Base-by-base conservation (phyloP, 1,140 invertebrate species). In the Drosophila kikkawai region DNA sequence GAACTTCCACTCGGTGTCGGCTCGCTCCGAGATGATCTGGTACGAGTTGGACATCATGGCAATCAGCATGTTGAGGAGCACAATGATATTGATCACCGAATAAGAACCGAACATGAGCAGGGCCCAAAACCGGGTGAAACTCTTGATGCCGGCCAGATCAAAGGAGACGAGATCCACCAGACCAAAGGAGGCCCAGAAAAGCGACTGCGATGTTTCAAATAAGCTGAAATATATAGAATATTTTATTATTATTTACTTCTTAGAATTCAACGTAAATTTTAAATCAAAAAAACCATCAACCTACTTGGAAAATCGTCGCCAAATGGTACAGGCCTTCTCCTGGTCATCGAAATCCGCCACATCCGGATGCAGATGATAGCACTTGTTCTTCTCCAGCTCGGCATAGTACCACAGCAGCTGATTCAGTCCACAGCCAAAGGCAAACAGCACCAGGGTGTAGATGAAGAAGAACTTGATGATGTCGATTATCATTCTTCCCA, bases 1-100 rank as follows among this genome's bases (percentile, higher is more conserved):
- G 84, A 98, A 98, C 93, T 98, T 98, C 97, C 97, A 98, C 93
- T 98, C 97, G 1, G 95, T 95, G 82, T 98, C 97, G 11, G 97
- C 95, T 79, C 97, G 94, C 95, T 97, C 96, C 74, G 96, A 97
- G 80, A 98, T 99, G 37, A 97, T 96, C 93, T 98, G 96, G 93
- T 98, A 98, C 1, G 97, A 98, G 93, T 98, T 98, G 39, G 97
- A 98, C 97, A 99, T 98, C 98, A 98, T 99, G 82, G 98, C 98
- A 92, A 99, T 98, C 7, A 99, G 95, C 95, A 98, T 97, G 93
- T 99, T 99, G 37, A 98, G 95, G 3, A 99, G 93, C 1, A 99
- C 98, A 80, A 98, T 97, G 57, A 98, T 96, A 79, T 98, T 98
- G 92, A 98, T 98, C 50, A 97, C 97, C 41, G 96, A 97, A 91